A percentile compares a stretch with the other conserved stretches of the same genome.
phyloP scores from a whole-genome alignment of 2,888 invertebrate species.

The Geotrupes spiniger region DNA sequence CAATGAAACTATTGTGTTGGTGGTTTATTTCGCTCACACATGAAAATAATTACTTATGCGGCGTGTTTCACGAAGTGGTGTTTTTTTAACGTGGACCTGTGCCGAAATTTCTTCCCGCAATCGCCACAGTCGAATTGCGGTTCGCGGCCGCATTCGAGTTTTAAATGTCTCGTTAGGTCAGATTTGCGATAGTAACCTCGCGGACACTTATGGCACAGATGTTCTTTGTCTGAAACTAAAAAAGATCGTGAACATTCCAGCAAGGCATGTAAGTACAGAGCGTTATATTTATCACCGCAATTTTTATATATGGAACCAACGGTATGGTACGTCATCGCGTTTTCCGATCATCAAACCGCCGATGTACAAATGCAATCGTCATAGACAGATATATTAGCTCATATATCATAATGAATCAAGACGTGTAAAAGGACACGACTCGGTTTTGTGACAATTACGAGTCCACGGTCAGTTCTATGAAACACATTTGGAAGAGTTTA shows the following conservation, averaged over 20 bases:
- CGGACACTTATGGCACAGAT: slow-evolving; percentile 14
- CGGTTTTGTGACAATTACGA: too few relatives aligned
- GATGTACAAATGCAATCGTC: too few relatives aligned
- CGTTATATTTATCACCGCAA: too few relatives aligned
- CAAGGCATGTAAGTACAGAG: background rate
- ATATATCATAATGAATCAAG: too few relatives aligned
- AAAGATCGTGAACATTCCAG: too few relatives aligned
- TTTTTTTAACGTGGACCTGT: slow-evolving; percentile 3
- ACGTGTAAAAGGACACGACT: too few relatives aligned
- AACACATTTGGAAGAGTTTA: too few relatives aligned
- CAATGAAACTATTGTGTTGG: background rate
- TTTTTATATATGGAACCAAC: too few relatives aligned
- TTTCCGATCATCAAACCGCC: too few relatives aligned
- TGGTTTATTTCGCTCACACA: background rate
- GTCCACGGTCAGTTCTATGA: too few relatives aligned
- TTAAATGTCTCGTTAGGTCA: slow-evolving; percentile 50
- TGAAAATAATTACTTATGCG: background rate
- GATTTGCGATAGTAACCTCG: slow-evolving; percentile 56
- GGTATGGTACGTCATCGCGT: too few relatives aligned
- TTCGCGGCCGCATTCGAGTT: slow-evolving; percentile 13
- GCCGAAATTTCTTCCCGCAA: background rate
- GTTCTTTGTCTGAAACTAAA: background rate
- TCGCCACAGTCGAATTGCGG: slow-evolving; percentile 8
- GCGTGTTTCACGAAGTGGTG: background rate
- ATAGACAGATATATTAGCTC: too few relatives aligned